Evolutionary conservation across 1,140 invertebrate species (phyloP).

Genomic region (Reticulitermes speratus): DNA sequence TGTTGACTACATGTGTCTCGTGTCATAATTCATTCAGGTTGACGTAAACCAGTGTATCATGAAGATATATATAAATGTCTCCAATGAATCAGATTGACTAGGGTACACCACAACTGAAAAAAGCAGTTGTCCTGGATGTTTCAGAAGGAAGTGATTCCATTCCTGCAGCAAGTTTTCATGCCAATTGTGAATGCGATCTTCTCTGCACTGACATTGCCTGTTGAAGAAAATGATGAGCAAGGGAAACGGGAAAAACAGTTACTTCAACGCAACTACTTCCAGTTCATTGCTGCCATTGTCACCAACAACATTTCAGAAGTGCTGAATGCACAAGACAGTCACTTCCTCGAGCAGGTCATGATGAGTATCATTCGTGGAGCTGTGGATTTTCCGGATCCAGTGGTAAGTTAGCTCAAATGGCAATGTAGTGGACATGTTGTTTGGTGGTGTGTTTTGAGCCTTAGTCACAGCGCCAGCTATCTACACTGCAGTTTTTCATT

Average conservation of each 20-base stretch:
- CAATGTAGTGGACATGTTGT: too few relatives aligned
- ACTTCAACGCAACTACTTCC: constrained; percentile 56
- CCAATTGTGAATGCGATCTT: constrained; percentile 56
- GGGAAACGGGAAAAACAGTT: constrained; percentile 50
- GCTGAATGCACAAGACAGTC: constrained; percentile 48
- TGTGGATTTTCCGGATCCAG: constrained; percentile 56
- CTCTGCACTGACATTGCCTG: constrained; percentile 46
- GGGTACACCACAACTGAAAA: constrained; percentile 12
- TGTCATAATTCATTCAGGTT: too few relatives aligned
- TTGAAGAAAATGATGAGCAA: constrained; percentile 54
- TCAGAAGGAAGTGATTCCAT: constrained; percentile 56
- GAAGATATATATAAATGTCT: not conserved
- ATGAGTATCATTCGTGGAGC: constrained; percentile 56
- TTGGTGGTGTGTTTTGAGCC: too few relatives aligned
- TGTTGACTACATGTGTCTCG: too few relatives aligned
- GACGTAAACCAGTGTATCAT: too few relatives aligned
- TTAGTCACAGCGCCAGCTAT: too few relatives aligned
- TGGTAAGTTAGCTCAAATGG: constrained; percentile 42
- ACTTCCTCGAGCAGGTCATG: constrained; percentile 47
- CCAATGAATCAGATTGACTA: not conserved
- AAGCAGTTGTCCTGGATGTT: constrained; percentile 43
- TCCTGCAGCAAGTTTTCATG: constrained; percentile 55
- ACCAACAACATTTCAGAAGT: constrained; percentile 54
- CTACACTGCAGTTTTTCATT: too few relatives aligned
- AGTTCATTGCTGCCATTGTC: constrained; percentile 56